Evolutionary conservation across 2,888 invertebrate species (phyloP).

Genomic region (Scaptomyza reducta): DNA sequence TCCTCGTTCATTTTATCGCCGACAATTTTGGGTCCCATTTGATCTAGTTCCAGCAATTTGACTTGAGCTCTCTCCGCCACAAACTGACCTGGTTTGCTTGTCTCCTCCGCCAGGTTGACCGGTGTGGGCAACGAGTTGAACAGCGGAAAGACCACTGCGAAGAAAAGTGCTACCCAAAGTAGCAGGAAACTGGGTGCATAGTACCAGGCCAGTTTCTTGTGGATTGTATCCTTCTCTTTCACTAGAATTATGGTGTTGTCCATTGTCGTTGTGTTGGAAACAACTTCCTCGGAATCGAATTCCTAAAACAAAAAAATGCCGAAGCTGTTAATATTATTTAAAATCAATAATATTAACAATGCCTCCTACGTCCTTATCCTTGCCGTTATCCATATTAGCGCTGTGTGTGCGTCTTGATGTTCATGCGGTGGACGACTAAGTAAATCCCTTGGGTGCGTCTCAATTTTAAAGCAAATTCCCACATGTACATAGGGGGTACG

Average conservation of each 20-base stretch:
- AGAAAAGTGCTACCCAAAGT: slow-evolving; percentile 76
- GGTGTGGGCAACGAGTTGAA: slow-evolving; percentile 72
- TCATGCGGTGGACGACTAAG: slow-evolving; percentile 36
- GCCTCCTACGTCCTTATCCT: slow-evolving; percentile 18
- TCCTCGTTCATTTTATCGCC: slow-evolving; percentile 91
- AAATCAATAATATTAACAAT: background rate
- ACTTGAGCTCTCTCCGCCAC: slow-evolving; percentile 88
- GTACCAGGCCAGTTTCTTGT: slow-evolving; percentile 63
- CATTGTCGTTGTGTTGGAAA: background rate
- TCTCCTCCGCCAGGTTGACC: slow-evolving; percentile 63
- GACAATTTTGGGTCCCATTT: slow-evolving; percentile 88
- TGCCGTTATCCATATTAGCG: slow-evolving; percentile 24
- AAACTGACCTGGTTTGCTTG: slow-evolving; percentile 85
- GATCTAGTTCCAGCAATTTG: slow-evolving; percentile 87
- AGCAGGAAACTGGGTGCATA: slow-evolving; percentile 69
- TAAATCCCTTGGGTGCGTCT: slow-evolving; percentile 1
- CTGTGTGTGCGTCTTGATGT: background rate
- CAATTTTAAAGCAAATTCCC: slow-evolving; percentile 45
- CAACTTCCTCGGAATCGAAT: background rate
- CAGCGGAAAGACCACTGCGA: slow-evolving; percentile 67
- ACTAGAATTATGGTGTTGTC: slow-evolving; percentile 30
- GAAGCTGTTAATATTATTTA: background rate
- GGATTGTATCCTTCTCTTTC: slow-evolving; percentile 4
- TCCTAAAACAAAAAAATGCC: slow-evolving; percentile 27
- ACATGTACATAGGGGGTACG: background rate